Conservation (phyloP, 1,140 invertebrate species). For the Amphibalanus amphitrite region DNA sequence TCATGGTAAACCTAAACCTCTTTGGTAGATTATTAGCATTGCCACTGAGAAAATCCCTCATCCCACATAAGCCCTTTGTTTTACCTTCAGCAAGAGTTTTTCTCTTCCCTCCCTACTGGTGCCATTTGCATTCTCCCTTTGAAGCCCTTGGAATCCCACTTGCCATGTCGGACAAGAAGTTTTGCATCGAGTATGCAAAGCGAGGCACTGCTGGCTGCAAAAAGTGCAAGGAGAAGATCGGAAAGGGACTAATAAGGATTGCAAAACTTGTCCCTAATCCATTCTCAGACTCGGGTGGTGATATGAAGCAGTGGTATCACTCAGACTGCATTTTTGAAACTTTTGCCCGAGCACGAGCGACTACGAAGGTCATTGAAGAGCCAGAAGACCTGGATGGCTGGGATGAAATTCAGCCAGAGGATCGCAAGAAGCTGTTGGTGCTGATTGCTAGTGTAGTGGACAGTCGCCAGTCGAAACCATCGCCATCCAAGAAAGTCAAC, state of each 20-base stretch:
- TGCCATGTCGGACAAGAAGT: slow-evolving; percentile 21
- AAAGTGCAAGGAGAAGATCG: slow-evolving; percentile 63
- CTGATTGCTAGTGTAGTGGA: slow-evolving; percentile 26
- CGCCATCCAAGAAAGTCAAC: too few relatives aligned
- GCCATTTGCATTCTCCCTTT: too few relatives aligned
- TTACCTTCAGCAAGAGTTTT: too few relatives aligned
- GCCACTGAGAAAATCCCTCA: too few relatives aligned
- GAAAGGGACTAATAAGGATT: slow-evolving; percentile 38
- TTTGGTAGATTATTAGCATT: too few relatives aligned
- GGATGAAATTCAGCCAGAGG: slow-evolving; percentile 42
- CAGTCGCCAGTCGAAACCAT: too few relatives aligned
- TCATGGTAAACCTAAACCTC: too few relatives aligned
- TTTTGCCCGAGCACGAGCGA: slow-evolving; percentile 53
- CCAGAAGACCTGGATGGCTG: slow-evolving; percentile 57
- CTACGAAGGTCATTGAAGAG: slow-evolving; percentile 62
- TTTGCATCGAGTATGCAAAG: slow-evolving; percentile 57
- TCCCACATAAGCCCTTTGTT: too few relatives aligned
- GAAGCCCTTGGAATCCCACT: too few relatives aligned
- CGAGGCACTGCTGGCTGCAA: slow-evolving; percentile 63
- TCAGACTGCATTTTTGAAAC: slow-evolving; percentile 58
- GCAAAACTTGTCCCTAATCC: slow-evolving; percentile 51
- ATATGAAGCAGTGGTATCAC: slow-evolving; percentile 76
- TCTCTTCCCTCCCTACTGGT: too few relatives aligned
- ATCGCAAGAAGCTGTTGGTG: slow-evolving; percentile 42
- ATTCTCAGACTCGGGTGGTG: slow-evolving; percentile 50